These are phyloP conservation scores for Theristus sp. DNA, from an alignment of 2,888 invertebrate species.

Conservation along the genomic window DNA sequence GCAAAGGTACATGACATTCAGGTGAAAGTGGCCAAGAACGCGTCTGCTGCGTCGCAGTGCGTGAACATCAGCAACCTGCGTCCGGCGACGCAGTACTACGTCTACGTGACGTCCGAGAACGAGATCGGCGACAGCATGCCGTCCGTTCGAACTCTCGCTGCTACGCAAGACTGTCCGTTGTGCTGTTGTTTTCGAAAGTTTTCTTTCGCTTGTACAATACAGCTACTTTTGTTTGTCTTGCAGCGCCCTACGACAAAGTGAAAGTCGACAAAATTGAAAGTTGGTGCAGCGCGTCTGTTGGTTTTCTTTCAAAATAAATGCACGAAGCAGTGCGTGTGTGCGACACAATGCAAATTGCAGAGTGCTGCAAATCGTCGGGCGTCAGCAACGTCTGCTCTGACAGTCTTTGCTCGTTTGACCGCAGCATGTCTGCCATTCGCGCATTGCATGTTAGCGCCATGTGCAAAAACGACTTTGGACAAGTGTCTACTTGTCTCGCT, in stretches of 20 bases:
- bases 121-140: conserved; percentile 53
- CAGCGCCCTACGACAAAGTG: too few species aligned
- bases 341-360: too few species aligned
- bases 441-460: conserved; percentile 6
- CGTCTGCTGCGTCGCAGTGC: conserved; percentile 4
- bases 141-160: conserved; percentile 56
- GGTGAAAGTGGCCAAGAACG: too few species aligned
- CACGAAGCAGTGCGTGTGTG: too few species aligned
- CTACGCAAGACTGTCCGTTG: conserved; percentile 33
- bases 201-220: too few species aligned
- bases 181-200: not conserved
- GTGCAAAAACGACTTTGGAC: conserved; percentile 3
- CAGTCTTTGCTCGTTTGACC: conserved; percentile 4
- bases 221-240: too few species aligned
- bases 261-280: too few species aligned
- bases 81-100: conserved; percentile 48
- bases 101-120: conserved; percentile 57
- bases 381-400: conserved; percentile 2
- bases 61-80: conserved; percentile 44
- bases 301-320: too few species aligned
- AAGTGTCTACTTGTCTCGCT: conserved; percentile 8
- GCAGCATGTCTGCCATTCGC: conserved; percentile 2
- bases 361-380: conserved; percentile 2
- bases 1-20: too few species aligned
- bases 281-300: too few species aligned